phyloP scores from a whole-genome alignment of 2,888 invertebrate genomes.

The Phaedon cochleariae region DNA sequence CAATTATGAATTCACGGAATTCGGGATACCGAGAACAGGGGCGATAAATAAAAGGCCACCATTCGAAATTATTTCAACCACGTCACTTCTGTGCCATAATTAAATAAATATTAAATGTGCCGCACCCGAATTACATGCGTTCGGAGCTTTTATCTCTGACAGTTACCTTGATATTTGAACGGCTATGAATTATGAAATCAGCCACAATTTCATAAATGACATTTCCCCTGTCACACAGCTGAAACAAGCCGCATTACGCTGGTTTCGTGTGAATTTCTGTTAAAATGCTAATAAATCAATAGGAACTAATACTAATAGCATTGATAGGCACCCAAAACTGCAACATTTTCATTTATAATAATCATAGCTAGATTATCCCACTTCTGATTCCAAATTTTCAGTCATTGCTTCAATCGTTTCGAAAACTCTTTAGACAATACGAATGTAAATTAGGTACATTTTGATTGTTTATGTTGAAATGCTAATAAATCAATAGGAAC shows the following conservation, averaged over 20 bases:
- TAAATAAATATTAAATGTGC: slow-evolving; percentile 48
- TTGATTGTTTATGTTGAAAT: neutral
- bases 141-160: slow-evolving; percentile 46
- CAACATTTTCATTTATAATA: neutral
- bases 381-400: neutral
- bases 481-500: neutral
- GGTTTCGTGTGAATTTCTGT: neutral
- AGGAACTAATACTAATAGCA: neutral
- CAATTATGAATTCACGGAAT: slow-evolving; percentile 28
- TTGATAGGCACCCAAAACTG: neutral
- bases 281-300: neutral
- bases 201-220: slow-evolving; percentile 53
- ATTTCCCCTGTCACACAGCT: slow-evolving; percentile 46
- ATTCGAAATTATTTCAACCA: slow-evolving; percentile 36
- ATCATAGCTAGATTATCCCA: neutral
- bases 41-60: slow-evolving; percentile 36
- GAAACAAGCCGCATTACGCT: slow-evolving; percentile 13
- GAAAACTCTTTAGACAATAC: too few species aligned
- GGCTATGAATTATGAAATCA: slow-evolving; percentile 49
- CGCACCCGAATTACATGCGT: slow-evolving; percentile 43
- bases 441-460: too few species aligned
- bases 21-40: slow-evolving; percentile 12
- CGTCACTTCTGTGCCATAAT: slow-evolving; percentile 41
- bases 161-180: slow-evolving; percentile 48
- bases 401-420: too few species aligned